Percentiles rank a stretch among this genome's conserved stretches.
phyloP scores from a whole-genome alignment of 1,140 invertebrate species.

The Dolichoris vasculosae region DNA sequence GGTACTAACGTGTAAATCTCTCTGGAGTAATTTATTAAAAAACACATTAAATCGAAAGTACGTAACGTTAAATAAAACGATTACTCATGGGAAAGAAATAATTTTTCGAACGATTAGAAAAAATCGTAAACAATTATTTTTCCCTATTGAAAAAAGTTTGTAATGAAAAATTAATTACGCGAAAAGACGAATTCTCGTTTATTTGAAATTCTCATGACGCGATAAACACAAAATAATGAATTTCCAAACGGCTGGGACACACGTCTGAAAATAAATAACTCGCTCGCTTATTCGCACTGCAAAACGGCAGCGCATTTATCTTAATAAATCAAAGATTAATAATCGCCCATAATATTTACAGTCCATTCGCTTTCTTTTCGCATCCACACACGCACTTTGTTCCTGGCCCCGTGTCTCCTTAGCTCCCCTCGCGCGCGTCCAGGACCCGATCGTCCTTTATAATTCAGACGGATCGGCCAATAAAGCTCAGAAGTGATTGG shows the following conservation, averaged over 20 bases:
- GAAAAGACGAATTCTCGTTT: too few relatives aligned
- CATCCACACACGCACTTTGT: not conserved
- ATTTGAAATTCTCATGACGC: not conserved
- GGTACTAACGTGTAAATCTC: too few relatives aligned
- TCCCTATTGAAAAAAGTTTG: too few relatives aligned
- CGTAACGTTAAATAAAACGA: too few relatives aligned
- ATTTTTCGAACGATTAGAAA: too few relatives aligned
- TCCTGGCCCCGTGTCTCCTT: too few relatives aligned
- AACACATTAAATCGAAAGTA: too few relatives aligned
- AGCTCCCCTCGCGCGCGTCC: not conserved
- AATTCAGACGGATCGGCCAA: slow-evolving; percentile 67
- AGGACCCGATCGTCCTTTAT: slow-evolving; percentile 58
- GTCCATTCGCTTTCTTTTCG: not conserved
- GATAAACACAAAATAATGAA: not conserved
- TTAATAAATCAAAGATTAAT: slow-evolving; percentile 40
- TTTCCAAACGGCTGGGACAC: not conserved
- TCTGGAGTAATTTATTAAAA: too few relatives aligned
- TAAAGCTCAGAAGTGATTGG: slow-evolving; percentile 68
- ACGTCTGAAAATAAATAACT: not conserved
- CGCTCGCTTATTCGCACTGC: not conserved
- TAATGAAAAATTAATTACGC: too few relatives aligned
- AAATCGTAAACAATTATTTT: too few relatives aligned
- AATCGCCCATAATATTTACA: slow-evolving; percentile 25
- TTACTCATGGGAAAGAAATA: too few relatives aligned
- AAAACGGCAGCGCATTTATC: not conserved